Evolutionary conservation across 2,888 invertebrate species (phyloP), one percentile per base, ranked within the genome.

Genomic region (Folsomia candida): DNA sequence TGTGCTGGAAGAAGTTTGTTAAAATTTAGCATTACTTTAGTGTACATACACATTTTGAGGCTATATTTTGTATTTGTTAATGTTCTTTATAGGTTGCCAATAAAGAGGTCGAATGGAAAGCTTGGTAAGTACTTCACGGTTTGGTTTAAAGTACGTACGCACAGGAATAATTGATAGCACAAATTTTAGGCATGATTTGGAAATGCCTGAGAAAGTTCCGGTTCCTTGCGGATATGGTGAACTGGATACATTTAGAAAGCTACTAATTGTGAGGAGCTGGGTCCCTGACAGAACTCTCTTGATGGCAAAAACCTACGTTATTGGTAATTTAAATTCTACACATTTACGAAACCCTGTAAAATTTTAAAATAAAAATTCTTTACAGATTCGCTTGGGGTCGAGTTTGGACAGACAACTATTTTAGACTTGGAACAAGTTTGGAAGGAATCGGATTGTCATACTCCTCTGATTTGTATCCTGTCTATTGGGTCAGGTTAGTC

Each of bases 401-500:
- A 92, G 82, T 94, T 93, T 81, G 94, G 94, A 1, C 96, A 97
- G 85, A 92, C 94, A 62, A 91, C 91, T 79, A 94, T 97, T 76
- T 85, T 97, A 26, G 95, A 97, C 84, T 86, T 97, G 77, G 97
- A 97, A 57, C 72, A 79, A 72, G 94, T 94, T 51, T 94, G 93
- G 92, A 85, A 86, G 27, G 97, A 97, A 84, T 94, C 95, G 0
- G 93, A 93, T 82, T 90, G 91, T 0, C 86, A 91, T 29, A 90
- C 92, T 0, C 97, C 97, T 0, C 87, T 97, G 25, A 90, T 96
- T 78, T 97, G 97, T 81, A 90, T 97, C 79, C 85, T 97, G 22
- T 95, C 96, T 0, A 95, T 94, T 80, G 97, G 97, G 0, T 96
- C 96, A n/a, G n/a, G n/a, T n/a, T n/a, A n/a, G n/a, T n/a, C n/a